Conservation (phyloP, 2,797 vertebrate species). For the Taeniopygia guttata region DNA sequence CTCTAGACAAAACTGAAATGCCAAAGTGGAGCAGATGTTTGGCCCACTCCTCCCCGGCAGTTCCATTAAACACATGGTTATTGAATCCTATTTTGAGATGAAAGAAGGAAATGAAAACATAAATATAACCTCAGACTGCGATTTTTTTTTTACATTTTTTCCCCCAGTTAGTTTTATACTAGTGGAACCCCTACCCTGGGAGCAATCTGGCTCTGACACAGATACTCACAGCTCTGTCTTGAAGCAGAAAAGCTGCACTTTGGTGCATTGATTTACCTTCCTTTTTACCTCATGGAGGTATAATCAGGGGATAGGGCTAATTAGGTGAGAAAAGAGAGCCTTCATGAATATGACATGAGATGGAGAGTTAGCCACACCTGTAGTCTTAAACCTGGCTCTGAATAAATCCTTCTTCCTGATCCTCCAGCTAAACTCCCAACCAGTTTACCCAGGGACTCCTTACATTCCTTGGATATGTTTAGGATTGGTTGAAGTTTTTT, state of each 20-base stretch:
- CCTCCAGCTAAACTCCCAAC: neutral
- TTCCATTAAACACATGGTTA: neutral
- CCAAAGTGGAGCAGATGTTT: conserved; percentile 8
- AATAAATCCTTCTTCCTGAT: neutral
- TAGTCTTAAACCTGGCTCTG: neutral
- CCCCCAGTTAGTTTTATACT: neutral
- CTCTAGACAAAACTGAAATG: conserved; percentile 17
- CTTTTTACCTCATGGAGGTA: neutral
- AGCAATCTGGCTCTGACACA: neutral
- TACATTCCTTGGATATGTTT: neutral
- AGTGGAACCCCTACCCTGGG: neutral
- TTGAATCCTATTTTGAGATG: neutral
- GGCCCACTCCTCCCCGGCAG: neutral
- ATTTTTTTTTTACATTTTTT: neutral
- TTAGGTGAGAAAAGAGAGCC: neutral
- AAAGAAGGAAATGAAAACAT: neutral
- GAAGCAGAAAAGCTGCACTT: neutral
- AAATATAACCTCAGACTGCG: neutral
- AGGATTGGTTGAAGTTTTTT: neutral
- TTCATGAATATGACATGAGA: neutral
- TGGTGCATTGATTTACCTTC: neutral
- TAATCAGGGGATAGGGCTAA: neutral
- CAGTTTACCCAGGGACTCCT: neutral
- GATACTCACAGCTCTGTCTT: neutral
- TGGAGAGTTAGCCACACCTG: neutral